Conservation (phyloP, 2,888 invertebrate genomes). For the Cephus rjabovi region DNA sequence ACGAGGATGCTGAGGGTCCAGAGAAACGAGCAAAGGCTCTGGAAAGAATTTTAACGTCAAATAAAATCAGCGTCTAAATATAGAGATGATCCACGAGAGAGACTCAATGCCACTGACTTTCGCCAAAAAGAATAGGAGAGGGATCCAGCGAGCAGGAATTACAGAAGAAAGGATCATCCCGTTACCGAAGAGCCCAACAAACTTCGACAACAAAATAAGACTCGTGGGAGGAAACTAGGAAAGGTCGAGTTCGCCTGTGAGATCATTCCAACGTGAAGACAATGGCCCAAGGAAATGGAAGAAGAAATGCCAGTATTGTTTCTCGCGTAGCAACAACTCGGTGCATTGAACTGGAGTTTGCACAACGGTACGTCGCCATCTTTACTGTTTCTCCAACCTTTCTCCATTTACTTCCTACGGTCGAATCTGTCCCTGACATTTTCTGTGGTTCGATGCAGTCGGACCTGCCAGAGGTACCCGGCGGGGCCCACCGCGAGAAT, state of each 20-base stretch:
- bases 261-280: neutral
- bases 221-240: neutral
- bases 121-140: neutral
- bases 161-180: too few relatives aligned
- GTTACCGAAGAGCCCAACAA: too few relatives aligned
- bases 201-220: neutral
- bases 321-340: neutral
- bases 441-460: neutral
- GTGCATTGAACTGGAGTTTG: constrained; percentile 36
- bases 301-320: neutral
- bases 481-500: neutral
- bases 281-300: neutral
- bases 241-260: neutral
- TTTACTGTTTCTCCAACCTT: constrained; percentile 15
- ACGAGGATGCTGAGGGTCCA: neutral
- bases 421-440: neutral
- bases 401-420: neutral
- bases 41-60: neutral
- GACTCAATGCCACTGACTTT: neutral
- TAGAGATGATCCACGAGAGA: neutral
- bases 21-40: neutral
- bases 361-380: constrained; percentile 26
- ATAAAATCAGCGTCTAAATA: neutral
- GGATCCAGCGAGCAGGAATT: neutral
- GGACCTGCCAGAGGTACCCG: too few relatives aligned